Evolutionary conservation across 2,797 vertebrate species (phyloP), one percentile per base, ranked within the genome.

Genomic region (Parauchenoglanis ngamensis): DNA sequence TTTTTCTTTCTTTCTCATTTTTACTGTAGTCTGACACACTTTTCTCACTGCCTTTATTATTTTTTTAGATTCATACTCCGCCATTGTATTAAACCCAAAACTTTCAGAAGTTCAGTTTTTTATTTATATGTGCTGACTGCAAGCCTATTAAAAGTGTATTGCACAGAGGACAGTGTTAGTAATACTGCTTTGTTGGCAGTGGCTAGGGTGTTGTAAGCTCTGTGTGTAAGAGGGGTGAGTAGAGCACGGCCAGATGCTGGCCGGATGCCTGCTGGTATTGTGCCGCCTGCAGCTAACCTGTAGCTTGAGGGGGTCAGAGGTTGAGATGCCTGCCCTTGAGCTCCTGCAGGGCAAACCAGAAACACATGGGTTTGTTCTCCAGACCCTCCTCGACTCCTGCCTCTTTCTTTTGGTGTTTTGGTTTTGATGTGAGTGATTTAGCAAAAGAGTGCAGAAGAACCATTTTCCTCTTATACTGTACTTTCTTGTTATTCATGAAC

Each of bases 61-160:
- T 72, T 80, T 77, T 75, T 67, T 88, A 77, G 75, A 56, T 85
- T 88, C 81, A 88, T 90, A 86, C 89, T 88, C 72, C 77, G 78
- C 82, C 85, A 85, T 85, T 88, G 57, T 70, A 85, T 89, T 87
- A 84, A 90, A 90, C 89, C 65, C 44, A 70, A 35, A 46, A 81
- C 83, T 90, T 86, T 31, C 56, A 65, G 59, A 87, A 86, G 65
- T 87, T 84, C 77, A 57, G 78, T 86, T 81, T 75, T 77, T 28
- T 8, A 15, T 80, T 67, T 86, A 21, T 75, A 83, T 86, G 63
- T 56, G 68, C 63, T 84, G 82, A 88, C 59, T 78, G 83, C 72
- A 79, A 86, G 83, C 65, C 75, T 87, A 78, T 89, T 86, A 85
- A 88, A 87, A 89, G 87, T 54, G 70, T 83, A 83, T 86, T 86